Evolutionary conservation across 2,797 vertebrate genomes (phyloP).

Genomic region (Agapornis canus): DNA sequence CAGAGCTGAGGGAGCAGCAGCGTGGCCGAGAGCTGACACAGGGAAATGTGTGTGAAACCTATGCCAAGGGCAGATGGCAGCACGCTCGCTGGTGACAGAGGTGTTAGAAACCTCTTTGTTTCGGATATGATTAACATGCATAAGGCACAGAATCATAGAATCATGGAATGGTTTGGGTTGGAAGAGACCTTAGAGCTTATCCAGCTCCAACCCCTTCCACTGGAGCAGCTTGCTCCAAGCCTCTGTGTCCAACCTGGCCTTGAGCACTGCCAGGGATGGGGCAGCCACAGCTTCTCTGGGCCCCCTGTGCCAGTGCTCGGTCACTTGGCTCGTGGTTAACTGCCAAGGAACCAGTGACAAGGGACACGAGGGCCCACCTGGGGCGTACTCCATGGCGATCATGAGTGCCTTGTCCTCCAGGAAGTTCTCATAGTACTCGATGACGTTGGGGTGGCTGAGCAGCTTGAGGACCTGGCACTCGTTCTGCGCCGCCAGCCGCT

Average conservation of each 20-base stretch:
- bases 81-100: background rate
- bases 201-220: background rate
- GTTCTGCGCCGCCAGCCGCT: conserved; percentile 94
- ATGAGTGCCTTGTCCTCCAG: conserved; percentile 98
- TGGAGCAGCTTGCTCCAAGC: background rate
- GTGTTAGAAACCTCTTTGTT: background rate
- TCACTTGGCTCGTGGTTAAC: accelerated
- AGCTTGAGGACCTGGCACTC: conserved; percentile 98
- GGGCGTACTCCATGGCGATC: conserved; percentile 99
- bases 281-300: background rate
- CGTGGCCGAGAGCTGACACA: background rate
- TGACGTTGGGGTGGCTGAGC: conserved; percentile 96
- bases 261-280: background rate
- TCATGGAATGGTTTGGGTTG: background rate
- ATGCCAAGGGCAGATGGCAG: background rate
- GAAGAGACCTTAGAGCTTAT: background rate
- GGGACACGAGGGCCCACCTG: conserved; percentile 78
- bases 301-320: background rate
- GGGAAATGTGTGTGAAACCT: background rate
- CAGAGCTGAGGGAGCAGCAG: background rate
- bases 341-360: accelerated
- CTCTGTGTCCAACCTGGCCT: background rate
- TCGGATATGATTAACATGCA: background rate
- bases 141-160: background rate
- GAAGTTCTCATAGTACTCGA: conserved; percentile 99